A percentile compares a stretch with the other conserved stretches of the same genome.
These are phyloP conservation scores for Hydractinia echinata DNA, from an alignment of 30 jellyfish, hydroid and myxozoan species.

Conservation along the genomic window DNA sequence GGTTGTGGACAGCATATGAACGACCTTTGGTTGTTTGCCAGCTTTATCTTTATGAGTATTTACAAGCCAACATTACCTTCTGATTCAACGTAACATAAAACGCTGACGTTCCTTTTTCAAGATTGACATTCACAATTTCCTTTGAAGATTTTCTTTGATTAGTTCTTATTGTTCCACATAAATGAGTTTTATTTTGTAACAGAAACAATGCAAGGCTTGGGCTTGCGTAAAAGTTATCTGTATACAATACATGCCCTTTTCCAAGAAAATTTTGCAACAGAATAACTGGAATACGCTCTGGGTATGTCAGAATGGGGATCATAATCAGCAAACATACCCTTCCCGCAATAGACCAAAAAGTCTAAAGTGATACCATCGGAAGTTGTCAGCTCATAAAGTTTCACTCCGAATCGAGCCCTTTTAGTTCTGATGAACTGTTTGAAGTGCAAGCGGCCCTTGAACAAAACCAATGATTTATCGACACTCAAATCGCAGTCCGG, in stretches of 20 bases:
- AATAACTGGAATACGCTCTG: too few relatives aligned
- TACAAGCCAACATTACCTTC: too few relatives aligned
- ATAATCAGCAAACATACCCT: slow-evolving; percentile 11
- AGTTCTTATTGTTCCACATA: too few relatives aligned
- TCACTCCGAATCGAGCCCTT: slow-evolving; percentile 37
- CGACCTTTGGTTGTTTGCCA: too few relatives aligned
- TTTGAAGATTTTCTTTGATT: too few relatives aligned
- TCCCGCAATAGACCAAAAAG: slow-evolving; percentile 6
- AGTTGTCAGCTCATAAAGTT: slow-evolving; percentile 10
- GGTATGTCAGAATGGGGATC: slow-evolving; percentile 17
- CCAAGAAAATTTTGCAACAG: background rate
- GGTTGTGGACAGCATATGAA: too few relatives aligned
- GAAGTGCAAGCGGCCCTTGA: slow-evolving; percentile 34
- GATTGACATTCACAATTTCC: too few relatives aligned
- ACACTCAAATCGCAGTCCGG: background rate
- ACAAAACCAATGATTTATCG: background rate
- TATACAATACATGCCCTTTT: too few relatives aligned
- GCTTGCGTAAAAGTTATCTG: too few relatives aligned
- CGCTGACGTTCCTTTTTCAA: too few relatives aligned
- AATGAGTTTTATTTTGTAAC: background rate
- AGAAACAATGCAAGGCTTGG: slow-evolving; percentile 17
- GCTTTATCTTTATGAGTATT: too few relatives aligned
- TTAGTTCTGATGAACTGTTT: slow-evolving; percentile 32
- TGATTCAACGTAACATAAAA: too few relatives aligned
- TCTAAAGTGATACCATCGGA: slow-evolving; percentile 1